Conservation (phyloP, 1,140 invertebrate species). For the Eupristina koningsbergeri region DNA sequence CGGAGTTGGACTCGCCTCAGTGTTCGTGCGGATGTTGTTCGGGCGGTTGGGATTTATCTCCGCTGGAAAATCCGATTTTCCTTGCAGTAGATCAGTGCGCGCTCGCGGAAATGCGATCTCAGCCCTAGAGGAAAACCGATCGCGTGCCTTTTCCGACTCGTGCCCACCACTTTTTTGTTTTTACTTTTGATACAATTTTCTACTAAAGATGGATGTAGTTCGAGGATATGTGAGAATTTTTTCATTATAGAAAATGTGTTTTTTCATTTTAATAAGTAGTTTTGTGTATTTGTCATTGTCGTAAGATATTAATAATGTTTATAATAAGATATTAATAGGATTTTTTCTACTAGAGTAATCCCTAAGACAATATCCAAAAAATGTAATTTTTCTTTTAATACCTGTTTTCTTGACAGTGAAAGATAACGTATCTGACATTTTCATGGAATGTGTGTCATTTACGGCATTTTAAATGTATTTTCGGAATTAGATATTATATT, state of each 20-base stretch:
- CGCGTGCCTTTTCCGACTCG: background rate
- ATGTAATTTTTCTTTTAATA: no score
- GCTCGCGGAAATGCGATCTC: background rate
- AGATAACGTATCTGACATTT: no score
- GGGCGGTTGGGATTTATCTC: background rate
- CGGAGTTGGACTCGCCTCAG: conserved; percentile 15
- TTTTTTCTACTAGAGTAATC: no score
- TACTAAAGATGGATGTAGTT: background rate
- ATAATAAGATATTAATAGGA: no score
- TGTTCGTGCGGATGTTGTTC: conserved; percentile 47
- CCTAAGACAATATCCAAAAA: no score
- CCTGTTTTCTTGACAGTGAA: no score
- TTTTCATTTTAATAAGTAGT: background rate
- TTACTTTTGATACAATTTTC: background rate
- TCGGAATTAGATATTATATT: no score
- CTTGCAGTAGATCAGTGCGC: no score
- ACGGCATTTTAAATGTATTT: no score
- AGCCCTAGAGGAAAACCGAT: background rate
- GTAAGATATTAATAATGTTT: no score
- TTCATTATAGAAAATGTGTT: background rate
- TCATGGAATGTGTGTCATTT: no score
- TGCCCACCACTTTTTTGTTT: background rate
- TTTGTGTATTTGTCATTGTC: background rate
- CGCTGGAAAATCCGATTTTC: background rate
- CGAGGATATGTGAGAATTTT: background rate